phyloP scores from a whole-genome alignment of 1,140 invertebrate genomes.

The Diprion similis region DNA sequence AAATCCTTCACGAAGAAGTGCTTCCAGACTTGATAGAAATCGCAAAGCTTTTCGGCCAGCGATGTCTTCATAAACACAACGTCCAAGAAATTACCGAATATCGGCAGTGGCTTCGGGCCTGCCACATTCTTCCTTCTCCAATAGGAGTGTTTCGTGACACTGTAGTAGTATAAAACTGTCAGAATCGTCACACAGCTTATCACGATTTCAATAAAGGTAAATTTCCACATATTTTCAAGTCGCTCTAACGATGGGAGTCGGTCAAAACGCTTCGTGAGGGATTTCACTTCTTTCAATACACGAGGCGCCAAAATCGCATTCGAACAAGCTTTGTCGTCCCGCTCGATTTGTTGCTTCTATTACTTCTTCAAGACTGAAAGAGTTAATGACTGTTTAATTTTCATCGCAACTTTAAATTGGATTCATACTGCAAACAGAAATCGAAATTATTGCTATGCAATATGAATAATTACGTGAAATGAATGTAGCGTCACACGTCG shows the following conservation, averaged over 20 bases:
- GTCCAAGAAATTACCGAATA: conserved; percentile 46
- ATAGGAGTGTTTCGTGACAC: conserved; percentile 31
- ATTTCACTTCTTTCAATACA: too few species aligned
- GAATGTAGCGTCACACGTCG: too few species aligned
- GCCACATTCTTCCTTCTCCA: conserved; percentile 53
- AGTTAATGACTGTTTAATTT: too few species aligned
- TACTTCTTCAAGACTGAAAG: too few species aligned
- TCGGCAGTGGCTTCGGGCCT: conserved; percentile 48
- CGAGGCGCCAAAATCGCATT: too few species aligned
- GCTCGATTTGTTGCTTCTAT: too few species aligned
- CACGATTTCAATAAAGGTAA: not conserved
- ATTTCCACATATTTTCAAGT: not conserved
- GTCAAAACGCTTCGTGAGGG: too few species aligned
- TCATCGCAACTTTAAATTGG: too few species aligned
- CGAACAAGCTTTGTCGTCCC: too few species aligned
- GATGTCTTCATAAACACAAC: conserved; percentile 27
- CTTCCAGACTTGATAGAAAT: conserved; percentile 33
- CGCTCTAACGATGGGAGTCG: not conserved
- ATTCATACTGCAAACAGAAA: too few species aligned
- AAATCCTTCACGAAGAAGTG: conserved; percentile 68
- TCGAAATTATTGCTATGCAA: too few species aligned
- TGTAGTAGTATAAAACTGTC: not conserved
- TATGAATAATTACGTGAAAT: too few species aligned
- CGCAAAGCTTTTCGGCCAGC: conserved; percentile 25
- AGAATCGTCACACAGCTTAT: not conserved